phyloP scores from a whole-genome alignment of 2,888 invertebrate genomes.

The Scrobipalpa costella region DNA sequence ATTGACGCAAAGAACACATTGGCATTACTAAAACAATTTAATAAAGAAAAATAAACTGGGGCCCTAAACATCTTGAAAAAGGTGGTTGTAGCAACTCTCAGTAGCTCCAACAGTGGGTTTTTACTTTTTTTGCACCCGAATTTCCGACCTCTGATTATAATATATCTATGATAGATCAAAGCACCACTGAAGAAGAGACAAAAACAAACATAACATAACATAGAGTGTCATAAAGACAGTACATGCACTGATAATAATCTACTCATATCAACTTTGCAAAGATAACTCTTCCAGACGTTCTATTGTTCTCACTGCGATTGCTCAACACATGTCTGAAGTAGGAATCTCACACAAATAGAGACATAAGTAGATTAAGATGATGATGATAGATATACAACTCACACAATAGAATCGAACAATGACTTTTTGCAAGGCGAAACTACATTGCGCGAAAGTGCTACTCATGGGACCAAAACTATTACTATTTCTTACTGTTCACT shows the following conservation, averaged over 20 bases:
- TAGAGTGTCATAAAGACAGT: neutral
- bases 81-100: too few species aligned
- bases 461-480: neutral
- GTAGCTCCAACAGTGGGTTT: too few species aligned
- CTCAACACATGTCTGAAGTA: conserved; percentile 6
- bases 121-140: too few species aligned
- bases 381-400: neutral
- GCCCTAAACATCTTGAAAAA: too few species aligned
- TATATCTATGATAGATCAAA: too few species aligned
- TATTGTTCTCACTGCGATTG: conserved; percentile 4
- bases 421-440: conserved; percentile 1
- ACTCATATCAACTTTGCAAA: neutral
- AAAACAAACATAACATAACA: neutral
- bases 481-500: neutral
- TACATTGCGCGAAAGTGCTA: neutral
- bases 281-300: conserved; percentile 1
- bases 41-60: too few species aligned
- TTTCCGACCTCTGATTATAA: too few species aligned
- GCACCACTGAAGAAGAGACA: neutral
- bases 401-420: neutral
- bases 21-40: too few species aligned
- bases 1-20: too few species aligned
- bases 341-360: conserved; percentile 11
- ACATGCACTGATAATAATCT: neutral
- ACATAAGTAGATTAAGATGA: conserved; percentile 10